These are phyloP conservation scores for Leucoraja ocellata DNA, from an alignment of 2,797 vertebrate genomes.

Conservation along the genomic window DNA sequence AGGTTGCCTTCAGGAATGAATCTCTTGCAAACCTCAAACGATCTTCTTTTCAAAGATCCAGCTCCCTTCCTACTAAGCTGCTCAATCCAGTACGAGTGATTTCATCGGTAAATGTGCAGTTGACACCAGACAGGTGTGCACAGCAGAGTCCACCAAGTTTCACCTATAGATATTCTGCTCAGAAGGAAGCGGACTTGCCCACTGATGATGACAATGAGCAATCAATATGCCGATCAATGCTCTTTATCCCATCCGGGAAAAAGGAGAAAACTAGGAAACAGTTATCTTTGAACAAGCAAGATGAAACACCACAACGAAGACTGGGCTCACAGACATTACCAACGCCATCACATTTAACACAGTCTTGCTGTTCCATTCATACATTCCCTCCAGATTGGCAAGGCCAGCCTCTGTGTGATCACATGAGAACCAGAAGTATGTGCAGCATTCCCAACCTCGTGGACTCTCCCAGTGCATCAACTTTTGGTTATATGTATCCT, in stretches of 20 bases:
- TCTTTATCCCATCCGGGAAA: conserved; percentile 61
- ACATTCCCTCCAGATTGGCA: conserved; percentile 63
- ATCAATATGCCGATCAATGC: conserved; percentile 58
- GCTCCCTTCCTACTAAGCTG: conserved; percentile 74
- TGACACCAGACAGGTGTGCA: conserved; percentile 66
- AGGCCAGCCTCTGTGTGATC: conserved; percentile 57
- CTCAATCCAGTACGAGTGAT: conserved; percentile 73
- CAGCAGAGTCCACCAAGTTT: conserved; percentile 71
- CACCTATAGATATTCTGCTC: conserved; percentile 67
- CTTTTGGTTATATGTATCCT: conserved; percentile 52
- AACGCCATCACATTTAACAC: conserved; percentile 53
- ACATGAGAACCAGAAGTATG: conserved; percentile 65
- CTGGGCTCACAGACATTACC: conserved; percentile 53
- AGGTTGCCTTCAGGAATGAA: neutral
- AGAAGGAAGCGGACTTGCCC: conserved; percentile 49
- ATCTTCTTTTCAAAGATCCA: conserved; percentile 69
- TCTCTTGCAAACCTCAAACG: conserved; percentile 43
- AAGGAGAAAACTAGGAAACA: conserved; percentile 47
- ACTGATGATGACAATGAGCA: conserved; percentile 43
- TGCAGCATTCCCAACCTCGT: conserved; percentile 76
- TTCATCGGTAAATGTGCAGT: conserved; percentile 79
- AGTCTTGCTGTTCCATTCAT: conserved; percentile 70
- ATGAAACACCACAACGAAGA: conserved; percentile 49
- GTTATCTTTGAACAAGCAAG: conserved; percentile 36
- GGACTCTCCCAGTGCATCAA: conserved; percentile 49